Base-by-base conservation (phyloP, 1,140 invertebrate genomes). In the Palaemon carinicauda region DNA sequence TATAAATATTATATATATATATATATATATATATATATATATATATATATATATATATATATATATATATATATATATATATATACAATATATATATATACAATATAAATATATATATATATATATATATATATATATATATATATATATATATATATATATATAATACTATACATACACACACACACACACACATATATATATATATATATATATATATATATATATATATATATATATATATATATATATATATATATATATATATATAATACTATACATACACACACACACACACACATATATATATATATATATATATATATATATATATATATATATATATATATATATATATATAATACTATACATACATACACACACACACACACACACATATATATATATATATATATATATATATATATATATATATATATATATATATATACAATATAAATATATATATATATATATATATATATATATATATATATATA, bases 311-410 rank as follows among this genome's bases (percentile, higher is more conserved):
- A 33, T 77, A 50, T 77, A 77, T 77, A 77, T 77, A 51, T 53
- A 78, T 78, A 78, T 78, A 52, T 78, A 78, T 78, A 78, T 53
- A 78, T 78, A 78, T 53, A 78, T 78, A 50, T 52, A 52, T 82
- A 53, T 60, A 56, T 80, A 65, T 52, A 52, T 82, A 53, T 60
- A 56, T 80, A 65, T 80, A 56, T 60, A 29, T 21, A 21, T 53
- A 52, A 65, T 24, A 29, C 41, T 10, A 80, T 80, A 65, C 15
- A 51, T 82, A 52, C 50, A 73, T 82, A 51, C 33, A 73, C 50
- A 51, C 33, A 51, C 73, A 51, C 33, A 73, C 73, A 51, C 33
- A 73, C 73, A 73, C 50, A 73, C 73, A 73, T 78, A 78, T 51
- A 51, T 78, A 73, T 73, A 73, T 73, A 73, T 73, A 73, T 73